Base-by-base conservation (phyloP, 2,888 invertebrate species). In the Xestia xanthographa region DNA sequence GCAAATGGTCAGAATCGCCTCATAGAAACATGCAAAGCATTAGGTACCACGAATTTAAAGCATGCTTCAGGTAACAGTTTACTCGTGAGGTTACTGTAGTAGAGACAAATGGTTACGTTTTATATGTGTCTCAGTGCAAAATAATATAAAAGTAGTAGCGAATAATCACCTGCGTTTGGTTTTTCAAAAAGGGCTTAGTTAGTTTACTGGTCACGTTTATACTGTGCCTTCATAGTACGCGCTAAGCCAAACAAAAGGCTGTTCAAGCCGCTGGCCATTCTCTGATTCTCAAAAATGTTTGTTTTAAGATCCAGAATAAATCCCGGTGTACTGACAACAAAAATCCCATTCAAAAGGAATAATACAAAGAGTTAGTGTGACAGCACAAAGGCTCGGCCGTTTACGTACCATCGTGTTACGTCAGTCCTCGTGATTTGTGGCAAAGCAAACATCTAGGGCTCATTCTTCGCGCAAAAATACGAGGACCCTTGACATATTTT, bases 381-480 rank as follows among this genome's bases (percentile, higher is more conserved):
- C 92, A 91, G 89, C 86, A 91, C 92, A 93, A 93, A 93, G 88
- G 86, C 88, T 81, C 83, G 84, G 71, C 85, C 87, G 89, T 90
- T 91, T 89, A 88, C 87, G 87, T 90, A 86, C 88, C 89, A 85
- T 86, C 87, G 88, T 88, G 88, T 90, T 84, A 90, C 88, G 88
- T 89, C 90, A 83, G 84, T 88, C 81, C 86, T 87, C 91, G 90
- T 93, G 93, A 94, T 93, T 94, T 93, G 93, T 91, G 90, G 92
- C 85, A 90, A 91, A 90, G 91, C 92, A 89, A 92, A 92, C 89
- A 91, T 90, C 89, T 87, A 90, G 85, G 87, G 89, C 88, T 89
- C 90, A 90, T 85, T 91, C 90, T 89, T 77, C 68, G 63, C 66
- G 82, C 86, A 90, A 89, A 89, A 90, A 91, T 87, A 88, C 89